These are phyloP conservation scores for Anomalospiza imberbis DNA, from an alignment of 2,797 vertebrate species.

Conservation along the genomic window DNA sequence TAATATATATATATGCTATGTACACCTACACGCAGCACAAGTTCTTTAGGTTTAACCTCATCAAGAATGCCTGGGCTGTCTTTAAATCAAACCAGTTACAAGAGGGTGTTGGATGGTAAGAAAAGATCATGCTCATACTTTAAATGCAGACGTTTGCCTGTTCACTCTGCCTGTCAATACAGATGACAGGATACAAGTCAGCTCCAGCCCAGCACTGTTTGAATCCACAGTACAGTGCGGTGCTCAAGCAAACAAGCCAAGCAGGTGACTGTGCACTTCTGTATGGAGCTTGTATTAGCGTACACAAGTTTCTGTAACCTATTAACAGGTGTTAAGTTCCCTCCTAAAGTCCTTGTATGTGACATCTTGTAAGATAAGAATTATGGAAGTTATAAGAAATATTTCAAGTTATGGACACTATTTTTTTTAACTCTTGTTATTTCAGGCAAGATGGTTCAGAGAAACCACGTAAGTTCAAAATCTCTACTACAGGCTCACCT, in stretches of 20 bases:
- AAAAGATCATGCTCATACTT: not conserved
- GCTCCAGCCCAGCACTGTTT: not conserved
- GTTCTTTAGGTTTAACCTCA: not conserved
- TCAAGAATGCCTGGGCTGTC: not conserved
- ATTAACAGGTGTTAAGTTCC: not conserved
- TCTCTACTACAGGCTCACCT: conserved; percentile 77
- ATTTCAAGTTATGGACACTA: not conserved
- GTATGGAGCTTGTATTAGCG: not conserved
- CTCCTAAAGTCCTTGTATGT: not conserved
- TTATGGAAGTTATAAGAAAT: not conserved
- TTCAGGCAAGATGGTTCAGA: not conserved
- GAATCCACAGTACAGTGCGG: not conserved
- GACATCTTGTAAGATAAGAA: not conserved
- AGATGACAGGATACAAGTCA: not conserved
- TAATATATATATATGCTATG: not conserved
- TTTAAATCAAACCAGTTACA: not conserved
- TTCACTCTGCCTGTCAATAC: not conserved
- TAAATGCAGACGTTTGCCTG: not conserved
- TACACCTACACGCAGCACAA: fast-evolving
- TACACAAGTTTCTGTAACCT: not conserved
- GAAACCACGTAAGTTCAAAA: not conserved
- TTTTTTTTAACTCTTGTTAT: not conserved
- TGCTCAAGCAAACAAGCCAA: not conserved
- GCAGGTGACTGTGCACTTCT: not conserved
- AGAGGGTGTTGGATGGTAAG: not conserved